These are phyloP conservation scores for Leucoma salicis DNA, from an alignment of 2,888 invertebrate species.

Conservation along the genomic window DNA sequence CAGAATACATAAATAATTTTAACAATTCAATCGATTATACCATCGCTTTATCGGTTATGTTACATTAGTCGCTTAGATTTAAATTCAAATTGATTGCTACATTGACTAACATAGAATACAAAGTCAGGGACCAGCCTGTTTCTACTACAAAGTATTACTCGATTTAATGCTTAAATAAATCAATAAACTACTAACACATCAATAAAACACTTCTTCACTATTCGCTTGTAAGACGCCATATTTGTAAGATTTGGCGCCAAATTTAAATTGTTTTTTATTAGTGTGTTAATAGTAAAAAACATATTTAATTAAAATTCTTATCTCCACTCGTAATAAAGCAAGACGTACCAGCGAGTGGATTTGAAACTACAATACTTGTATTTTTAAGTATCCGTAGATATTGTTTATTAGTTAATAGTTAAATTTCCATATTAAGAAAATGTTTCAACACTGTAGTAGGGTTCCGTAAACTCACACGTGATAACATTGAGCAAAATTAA, in stretches of 20 bases:
- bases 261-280: slow-evolving; percentile 7
- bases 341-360: slow-evolving; percentile 20
- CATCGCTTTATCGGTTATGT: slow-evolving; percentile 39
- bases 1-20: slow-evolving; percentile 77
- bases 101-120: slow-evolving; percentile 53
- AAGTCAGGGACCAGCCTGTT: slow-evolving; percentile 74
- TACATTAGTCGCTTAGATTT: slow-evolving; percentile 41
- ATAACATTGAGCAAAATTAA: slow-evolving; percentile 38
- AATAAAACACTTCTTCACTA: too few species aligned
- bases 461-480: slow-evolving; percentile 24
- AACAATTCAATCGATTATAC: slow-evolving; percentile 75
- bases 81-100: slow-evolving; percentile 42
- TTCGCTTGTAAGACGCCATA: too few species aligned
- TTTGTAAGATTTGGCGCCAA: too few species aligned
- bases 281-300: slow-evolving; percentile 10
- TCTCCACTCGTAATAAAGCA: slow-evolving; percentile 14
- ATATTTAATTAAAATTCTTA: slow-evolving; percentile 4
- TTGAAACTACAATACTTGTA: neutral
- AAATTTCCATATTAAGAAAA: too few species aligned
- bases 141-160: slow-evolving; percentile 46
- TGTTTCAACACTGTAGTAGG: too few species aligned
- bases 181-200: slow-evolving; percentile 21
- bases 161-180: slow-evolving; percentile 25
- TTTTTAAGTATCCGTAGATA: neutral
- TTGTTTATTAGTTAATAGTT: too few species aligned